Conservation (phyloP, 2,797 vertebrate genomes). For the Halcyon badia region DNA sequence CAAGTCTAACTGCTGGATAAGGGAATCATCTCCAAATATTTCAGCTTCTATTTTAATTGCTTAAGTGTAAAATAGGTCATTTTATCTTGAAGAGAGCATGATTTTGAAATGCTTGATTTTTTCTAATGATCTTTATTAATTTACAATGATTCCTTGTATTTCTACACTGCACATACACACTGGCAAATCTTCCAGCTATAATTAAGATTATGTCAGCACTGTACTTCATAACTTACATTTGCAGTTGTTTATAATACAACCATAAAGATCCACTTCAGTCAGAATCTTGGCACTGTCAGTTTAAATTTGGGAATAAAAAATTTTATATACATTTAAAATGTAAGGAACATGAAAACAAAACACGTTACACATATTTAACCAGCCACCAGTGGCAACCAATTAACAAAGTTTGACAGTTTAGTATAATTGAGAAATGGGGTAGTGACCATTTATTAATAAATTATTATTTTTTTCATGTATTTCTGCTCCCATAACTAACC, state of each 20-base stretch:
- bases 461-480: neutral
- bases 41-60: slow-evolving; percentile 22
- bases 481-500: neutral
- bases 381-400: slow-evolving; percentile 4
- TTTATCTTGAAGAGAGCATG: neutral
- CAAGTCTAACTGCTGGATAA: neutral
- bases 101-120: slow-evolving; percentile 3
- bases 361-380: slow-evolving; percentile 53
- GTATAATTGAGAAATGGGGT: neutral
- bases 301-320: slow-evolving; percentile 69
- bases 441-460: neutral
- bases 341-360: slow-evolving; percentile 35
- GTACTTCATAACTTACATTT: neutral
- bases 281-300: slow-evolving; percentile 58
- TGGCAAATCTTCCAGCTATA: neutral
- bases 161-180: neutral
- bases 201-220: neutral
- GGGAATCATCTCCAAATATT: slow-evolving; percentile 27
- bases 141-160: neutral
- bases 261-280: slow-evolving; percentile 32
- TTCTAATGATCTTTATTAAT: neutral
- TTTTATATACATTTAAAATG: slow-evolving; percentile 56
- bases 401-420: neutral
- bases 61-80: neutral
- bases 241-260: slow-evolving; percentile 7